Evolutionary conservation across 2,797 vertebrate species (phyloP).

Genomic region (Bovichtus diacanthus): DNA sequence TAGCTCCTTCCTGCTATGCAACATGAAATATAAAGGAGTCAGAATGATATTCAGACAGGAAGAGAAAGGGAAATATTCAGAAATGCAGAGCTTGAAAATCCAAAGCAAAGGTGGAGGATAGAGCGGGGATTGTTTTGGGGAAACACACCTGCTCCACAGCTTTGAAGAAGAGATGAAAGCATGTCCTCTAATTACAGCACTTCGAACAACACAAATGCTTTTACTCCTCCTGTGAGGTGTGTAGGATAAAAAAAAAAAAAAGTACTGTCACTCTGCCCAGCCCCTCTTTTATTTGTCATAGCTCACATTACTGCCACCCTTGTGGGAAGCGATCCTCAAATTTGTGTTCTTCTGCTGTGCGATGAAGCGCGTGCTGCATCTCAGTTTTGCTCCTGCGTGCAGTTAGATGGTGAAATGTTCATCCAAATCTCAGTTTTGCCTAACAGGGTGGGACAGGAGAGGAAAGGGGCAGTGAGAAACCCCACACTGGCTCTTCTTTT

Average conservation of each 20-base stretch:
- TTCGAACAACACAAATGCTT: conserved; percentile 69
- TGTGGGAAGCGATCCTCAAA: conserved; percentile 39
- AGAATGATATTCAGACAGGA: background rate
- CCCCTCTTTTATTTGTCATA: conserved; percentile 48
- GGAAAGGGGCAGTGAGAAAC: conserved; percentile 25
- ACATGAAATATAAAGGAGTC: background rate
- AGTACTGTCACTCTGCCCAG: conserved; percentile 14
- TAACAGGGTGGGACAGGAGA: conserved; percentile 53
- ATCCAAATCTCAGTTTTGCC: conserved; percentile 44
- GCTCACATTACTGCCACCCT: conserved; percentile 55
- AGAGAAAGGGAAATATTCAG: background rate
- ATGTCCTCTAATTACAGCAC: conserved; percentile 74
- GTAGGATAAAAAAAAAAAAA: conserved; percentile 11
- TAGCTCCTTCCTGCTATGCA: background rate
- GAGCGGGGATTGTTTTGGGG: conserved; percentile 64
- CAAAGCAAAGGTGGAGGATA: conserved; percentile 50
- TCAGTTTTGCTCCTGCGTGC: conserved; percentile 37
- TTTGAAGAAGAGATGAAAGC: conserved; percentile 87
- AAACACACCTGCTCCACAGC: conserved; percentile 82
- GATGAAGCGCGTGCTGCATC: conserved; percentile 29
- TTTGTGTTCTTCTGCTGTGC: conserved; percentile 26
- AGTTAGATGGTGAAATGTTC: conserved; percentile 47
- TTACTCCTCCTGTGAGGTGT: conserved; percentile 38
- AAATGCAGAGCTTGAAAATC: conserved; percentile 38
- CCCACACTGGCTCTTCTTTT: conserved; percentile 22